A percentile compares a stretch with the other conserved stretches of the same genome.
Evolutionary conservation across 2,888 invertebrate species (phyloP).

Genomic region (Sesia apiformis): DNA sequence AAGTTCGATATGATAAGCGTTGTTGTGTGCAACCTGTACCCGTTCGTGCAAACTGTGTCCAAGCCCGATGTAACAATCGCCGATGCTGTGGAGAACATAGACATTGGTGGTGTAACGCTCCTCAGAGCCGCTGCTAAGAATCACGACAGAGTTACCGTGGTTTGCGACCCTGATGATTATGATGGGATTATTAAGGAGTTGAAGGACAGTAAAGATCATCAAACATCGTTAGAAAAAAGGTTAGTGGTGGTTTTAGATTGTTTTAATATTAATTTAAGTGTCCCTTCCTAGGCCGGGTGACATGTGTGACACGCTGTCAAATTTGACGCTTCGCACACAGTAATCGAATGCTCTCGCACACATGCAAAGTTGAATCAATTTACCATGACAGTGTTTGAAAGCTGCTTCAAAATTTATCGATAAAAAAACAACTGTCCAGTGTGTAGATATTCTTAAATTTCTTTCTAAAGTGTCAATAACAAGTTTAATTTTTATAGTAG

Average conservation of each 20-base stretch:
- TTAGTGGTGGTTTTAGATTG: conserved; percentile 22
- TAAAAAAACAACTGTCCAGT: too few species aligned
- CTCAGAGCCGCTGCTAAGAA: conserved; percentile 98
- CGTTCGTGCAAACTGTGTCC: conserved; percentile 91
- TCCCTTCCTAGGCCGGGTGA: too few species aligned
- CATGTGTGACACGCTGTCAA: too few species aligned
- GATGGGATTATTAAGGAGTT: conserved; percentile 82
- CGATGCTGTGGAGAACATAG: conserved; percentile 97
- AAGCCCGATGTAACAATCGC: conserved; percentile 85
- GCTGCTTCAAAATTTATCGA: too few species aligned
- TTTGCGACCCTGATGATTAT: conserved; percentile 95
- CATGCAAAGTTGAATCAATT: too few species aligned
- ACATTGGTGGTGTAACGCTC: conserved; percentile 97
- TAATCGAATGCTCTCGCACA: too few species aligned
- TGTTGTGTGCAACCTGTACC: conserved; percentile 97
- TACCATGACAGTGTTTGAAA: too few species aligned
- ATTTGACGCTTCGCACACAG: too few species aligned
- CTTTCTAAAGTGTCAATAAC: too few species aligned
- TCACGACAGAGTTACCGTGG: conserved; percentile 92
- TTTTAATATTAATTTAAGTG: too few species aligned
- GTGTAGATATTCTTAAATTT: too few species aligned
- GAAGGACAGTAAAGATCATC: conserved; percentile 73
- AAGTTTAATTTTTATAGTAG: too few species aligned
- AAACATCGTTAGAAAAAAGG: conserved; percentile 84
- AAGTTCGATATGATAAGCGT: conserved; percentile 87